A percentile compares a stretch with the other conserved stretches of the same genome.
Evolutionary conservation across 2,797 vertebrate species (phyloP).

Genomic region (Diplodus puntazzo): DNA sequence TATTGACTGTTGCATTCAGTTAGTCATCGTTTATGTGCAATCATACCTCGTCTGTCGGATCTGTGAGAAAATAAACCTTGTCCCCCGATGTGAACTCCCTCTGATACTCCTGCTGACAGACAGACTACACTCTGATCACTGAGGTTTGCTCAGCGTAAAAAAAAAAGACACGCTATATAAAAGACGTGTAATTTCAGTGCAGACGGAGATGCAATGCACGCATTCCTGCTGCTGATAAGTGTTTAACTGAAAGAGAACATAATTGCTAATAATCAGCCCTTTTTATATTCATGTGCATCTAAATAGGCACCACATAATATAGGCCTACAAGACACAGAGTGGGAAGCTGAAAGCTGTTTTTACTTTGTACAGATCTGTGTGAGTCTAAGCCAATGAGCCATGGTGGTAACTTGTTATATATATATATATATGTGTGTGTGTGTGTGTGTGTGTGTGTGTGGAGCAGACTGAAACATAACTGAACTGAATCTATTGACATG

Average conservation of each 20-base stretch:
- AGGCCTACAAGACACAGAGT: too few species aligned
- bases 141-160: neutral
- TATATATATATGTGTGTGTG: too few species aligned
- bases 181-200: neutral
- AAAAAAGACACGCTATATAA: neutral
- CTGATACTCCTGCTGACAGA: neutral
- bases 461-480: neutral
- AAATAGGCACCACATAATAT: neutral
- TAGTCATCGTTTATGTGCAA: too few species aligned
- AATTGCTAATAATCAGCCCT: slow-evolving; percentile 2
- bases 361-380: neutral
- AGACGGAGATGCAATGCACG: neutral
- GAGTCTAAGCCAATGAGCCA: neutral
- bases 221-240: neutral
- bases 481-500: neutral
- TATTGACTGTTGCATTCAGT: too few species aligned
- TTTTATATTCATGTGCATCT: neutral
- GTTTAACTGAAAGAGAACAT: neutral
- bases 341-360: neutral
- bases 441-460: neutral
- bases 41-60: too few species aligned
- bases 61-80: too few species aligned
- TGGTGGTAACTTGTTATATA: neutral
- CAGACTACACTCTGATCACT: neutral
- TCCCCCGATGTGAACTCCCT: too few species aligned